These are phyloP conservation scores for Aethes cnicana DNA, from an alignment of 2,888 invertebrate species.

Conservation along the genomic window DNA sequence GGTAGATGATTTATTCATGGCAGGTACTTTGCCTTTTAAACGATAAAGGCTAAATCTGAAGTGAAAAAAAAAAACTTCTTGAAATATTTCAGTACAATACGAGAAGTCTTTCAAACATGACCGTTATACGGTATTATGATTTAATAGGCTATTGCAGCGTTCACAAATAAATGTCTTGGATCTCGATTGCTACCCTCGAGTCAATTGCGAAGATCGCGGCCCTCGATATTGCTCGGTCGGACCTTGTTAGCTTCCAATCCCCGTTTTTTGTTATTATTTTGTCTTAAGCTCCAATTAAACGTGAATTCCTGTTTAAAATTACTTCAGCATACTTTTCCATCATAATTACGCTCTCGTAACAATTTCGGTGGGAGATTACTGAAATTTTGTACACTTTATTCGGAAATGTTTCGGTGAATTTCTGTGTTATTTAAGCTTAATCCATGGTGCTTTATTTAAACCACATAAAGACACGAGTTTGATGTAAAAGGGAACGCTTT, in stretches of 20 bases:
- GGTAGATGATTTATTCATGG: too few species aligned
- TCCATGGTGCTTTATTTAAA: neutral
- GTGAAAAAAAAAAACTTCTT: neutral
- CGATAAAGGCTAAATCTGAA: too few species aligned
- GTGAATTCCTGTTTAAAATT: slow-evolving; percentile 40
- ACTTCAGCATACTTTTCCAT: slow-evolving; percentile 33
- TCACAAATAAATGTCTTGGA: slow-evolving; percentile 18
- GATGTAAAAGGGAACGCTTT: slow-evolving; percentile 3
- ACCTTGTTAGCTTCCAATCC: slow-evolving; percentile 46
- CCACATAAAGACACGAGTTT: neutral
- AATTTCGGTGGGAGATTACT: slow-evolving; percentile 15
- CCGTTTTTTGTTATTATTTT: slow-evolving; percentile 44
- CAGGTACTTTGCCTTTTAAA: too few species aligned
- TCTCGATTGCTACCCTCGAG: slow-evolving; percentile 44
- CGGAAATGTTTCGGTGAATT: slow-evolving; percentile 4
- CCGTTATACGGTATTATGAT: slow-evolving; percentile 6
- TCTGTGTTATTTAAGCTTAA: slow-evolving; percentile 6
- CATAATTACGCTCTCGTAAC: slow-evolving; percentile 36
- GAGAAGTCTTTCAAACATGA: neutral
- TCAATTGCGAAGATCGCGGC: slow-evolving; percentile 39
- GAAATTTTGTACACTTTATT: slow-evolving; percentile 10
- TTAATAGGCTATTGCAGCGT: neutral
- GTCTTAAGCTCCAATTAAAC: slow-evolving; percentile 38
- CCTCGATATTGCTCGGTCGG: slow-evolving; percentile 46
- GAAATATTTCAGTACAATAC: neutral